phyloP scores from a whole-genome alignment of 2,797 vertebrate species.

The Gouania willdenowi region DNA sequence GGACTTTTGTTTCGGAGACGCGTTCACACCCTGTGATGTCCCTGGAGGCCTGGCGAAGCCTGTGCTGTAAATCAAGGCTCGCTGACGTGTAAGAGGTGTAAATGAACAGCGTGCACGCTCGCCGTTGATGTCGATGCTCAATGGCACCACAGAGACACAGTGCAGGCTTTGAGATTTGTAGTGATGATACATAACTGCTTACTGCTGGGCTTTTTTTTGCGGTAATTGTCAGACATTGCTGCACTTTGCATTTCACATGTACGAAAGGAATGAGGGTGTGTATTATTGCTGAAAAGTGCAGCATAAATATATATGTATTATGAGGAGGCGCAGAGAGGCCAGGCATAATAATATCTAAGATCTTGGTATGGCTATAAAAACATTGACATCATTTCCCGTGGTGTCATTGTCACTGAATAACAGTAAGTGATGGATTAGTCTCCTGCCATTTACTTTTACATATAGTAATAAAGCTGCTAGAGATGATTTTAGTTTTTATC shows the following conservation, averaged over 20 bases:
- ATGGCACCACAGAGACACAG: slow-evolving; percentile 41
- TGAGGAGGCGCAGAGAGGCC: slow-evolving; percentile 6
- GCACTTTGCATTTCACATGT: background rate
- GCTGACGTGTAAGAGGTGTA: slow-evolving; percentile 66
- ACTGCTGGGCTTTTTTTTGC: slow-evolving; percentile 7
- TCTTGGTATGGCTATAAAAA: slow-evolving; percentile 21
- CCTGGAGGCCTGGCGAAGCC: slow-evolving; percentile 43
- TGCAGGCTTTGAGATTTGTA: slow-evolving; percentile 23
- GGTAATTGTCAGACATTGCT: slow-evolving; percentile 1
- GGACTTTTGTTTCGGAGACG: slow-evolving; percentile 34
- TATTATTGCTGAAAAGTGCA: slow-evolving; percentile 3
- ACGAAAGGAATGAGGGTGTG: slow-evolving; percentile 1
- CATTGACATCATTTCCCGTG: slow-evolving; percentile 30
- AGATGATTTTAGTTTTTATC: no score
- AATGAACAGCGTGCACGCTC: slow-evolving; percentile 72
- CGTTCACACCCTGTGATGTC: slow-evolving; percentile 50
- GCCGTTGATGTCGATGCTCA: slow-evolving; percentile 50
- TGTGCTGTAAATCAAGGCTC: slow-evolving; percentile 58
- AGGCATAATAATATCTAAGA: slow-evolving; percentile 14
- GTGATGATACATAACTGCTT: slow-evolving; percentile 58
- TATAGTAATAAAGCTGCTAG: slow-evolving; percentile 36
- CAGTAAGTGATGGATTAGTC: background rate
- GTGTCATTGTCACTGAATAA: slow-evolving; percentile 17
- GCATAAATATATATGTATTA: background rate
- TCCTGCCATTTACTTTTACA: slow-evolving; percentile 45